Evolutionary conservation across 2,888 invertebrate species (phyloP).

Genomic region (Tenthredo amoena): DNA sequence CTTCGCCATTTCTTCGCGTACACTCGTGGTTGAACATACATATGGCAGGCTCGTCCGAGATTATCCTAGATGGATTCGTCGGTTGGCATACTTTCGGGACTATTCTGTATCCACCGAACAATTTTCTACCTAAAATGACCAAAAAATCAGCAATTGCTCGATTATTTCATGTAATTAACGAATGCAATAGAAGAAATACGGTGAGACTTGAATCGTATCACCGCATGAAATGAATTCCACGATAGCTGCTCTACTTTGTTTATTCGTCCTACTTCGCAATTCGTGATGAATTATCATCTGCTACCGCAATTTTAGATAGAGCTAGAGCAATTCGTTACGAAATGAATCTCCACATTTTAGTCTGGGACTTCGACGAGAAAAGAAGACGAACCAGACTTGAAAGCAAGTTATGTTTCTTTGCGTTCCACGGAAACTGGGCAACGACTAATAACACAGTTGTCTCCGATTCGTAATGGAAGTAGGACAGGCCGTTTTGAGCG

Average conservation of each 20-base stretch:
- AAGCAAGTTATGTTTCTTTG: constrained; percentile 16
- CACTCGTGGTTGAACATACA: constrained; percentile 98
- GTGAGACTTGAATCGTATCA: not conserved
- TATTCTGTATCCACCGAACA: constrained; percentile 93
- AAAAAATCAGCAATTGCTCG: not conserved
- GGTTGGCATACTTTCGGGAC: constrained; percentile 90
- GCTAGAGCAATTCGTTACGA: not conserved
- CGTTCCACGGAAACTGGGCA: constrained; percentile 18
- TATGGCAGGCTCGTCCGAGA: constrained; percentile 86
- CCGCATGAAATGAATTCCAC: not conserved
- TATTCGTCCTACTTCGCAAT: not conserved
- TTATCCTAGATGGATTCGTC: constrained; percentile 81
- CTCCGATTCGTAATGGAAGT: constrained; percentile 13
- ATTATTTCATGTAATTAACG: not conserved
- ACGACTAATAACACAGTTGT: constrained; percentile 9
- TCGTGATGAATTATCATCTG: not conserved
- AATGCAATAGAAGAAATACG: not conserved
- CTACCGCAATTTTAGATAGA: not conserved
- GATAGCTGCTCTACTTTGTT: not conserved
- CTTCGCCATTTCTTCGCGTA: constrained; percentile 87
- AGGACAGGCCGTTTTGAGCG: constrained; percentile 14
- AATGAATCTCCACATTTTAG: not conserved
- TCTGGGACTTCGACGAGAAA: not conserved
- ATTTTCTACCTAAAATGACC: constrained; percentile 79
- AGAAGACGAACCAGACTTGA: not conserved